Conservation (phyloP, 2,797 vertebrate species). For the Mycteria americana region DNA sequence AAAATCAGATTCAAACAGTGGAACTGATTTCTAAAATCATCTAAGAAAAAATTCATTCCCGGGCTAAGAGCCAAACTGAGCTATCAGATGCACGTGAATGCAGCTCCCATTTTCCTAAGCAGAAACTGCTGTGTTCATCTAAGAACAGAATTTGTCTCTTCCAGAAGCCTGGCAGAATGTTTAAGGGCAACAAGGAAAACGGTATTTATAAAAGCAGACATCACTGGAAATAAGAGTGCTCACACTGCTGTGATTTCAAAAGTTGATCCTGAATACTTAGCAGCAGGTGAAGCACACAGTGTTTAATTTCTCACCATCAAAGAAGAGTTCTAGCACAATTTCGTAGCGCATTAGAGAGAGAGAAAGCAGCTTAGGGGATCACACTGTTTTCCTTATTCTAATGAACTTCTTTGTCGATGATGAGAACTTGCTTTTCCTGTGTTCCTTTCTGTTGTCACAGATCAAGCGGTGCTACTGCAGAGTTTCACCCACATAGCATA, state of each 20-base stretch:
- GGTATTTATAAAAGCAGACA: background rate
- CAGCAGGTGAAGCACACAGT: background rate
- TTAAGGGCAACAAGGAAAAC: background rate
- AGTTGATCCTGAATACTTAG: background rate
- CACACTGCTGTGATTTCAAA: background rate
- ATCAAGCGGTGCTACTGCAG: background rate
- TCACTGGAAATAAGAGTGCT: background rate
- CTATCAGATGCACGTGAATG: background rate
- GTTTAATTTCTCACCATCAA: background rate
- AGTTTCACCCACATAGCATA: background rate
- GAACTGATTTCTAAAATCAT: conserved; percentile 24
- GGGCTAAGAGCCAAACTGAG: background rate
- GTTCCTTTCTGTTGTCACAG: background rate
- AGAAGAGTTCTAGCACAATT: background rate
- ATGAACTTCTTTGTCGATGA: background rate
- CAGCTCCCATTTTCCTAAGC: background rate
- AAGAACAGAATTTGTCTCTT: background rate
- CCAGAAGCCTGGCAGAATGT: background rate
- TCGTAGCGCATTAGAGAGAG: background rate
- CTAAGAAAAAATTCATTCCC: background rate
- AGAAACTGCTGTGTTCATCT: background rate
- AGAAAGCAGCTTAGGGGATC: background rate
- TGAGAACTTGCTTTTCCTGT: background rate
- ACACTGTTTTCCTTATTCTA: background rate
- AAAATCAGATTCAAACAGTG: background rate